Conservation (phyloP, 2,888 invertebrate genomes). For the Petrolisthes manimaculis region DNA sequence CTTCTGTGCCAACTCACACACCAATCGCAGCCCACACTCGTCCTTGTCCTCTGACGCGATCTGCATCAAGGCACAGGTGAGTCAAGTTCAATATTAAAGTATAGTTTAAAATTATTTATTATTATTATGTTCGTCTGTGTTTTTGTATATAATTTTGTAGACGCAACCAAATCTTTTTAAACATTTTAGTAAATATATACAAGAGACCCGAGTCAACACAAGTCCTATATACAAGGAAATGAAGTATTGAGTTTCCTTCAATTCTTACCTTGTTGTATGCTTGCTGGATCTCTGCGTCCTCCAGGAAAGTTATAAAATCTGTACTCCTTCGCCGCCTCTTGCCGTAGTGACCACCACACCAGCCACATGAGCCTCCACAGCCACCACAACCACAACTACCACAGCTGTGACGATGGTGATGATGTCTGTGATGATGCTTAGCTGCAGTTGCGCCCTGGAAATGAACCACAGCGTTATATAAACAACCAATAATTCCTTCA, state of each 20-base stretch:
- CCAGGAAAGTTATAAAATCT: constrained; percentile 33
- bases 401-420: constrained; percentile 36
- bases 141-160: too few species aligned
- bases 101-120: too few species aligned
- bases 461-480: background rate
- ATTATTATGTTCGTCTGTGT: too few species aligned
- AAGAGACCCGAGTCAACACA: background rate
- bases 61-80: constrained; percentile 4
- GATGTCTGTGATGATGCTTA: constrained; percentile 41
- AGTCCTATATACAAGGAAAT: too few species aligned
- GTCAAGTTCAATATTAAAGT: too few species aligned
- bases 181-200: background rate
- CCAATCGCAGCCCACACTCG: constrained; percentile 59
- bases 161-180: too few species aligned
- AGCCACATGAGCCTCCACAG: constrained; percentile 52
- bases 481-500: too few species aligned
- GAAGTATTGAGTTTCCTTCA: too few species aligned
- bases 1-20: constrained; percentile 59
- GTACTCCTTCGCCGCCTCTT: constrained; percentile 35
- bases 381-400: constrained; percentile 47
- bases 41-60: constrained; percentile 55
- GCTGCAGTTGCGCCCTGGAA: constrained; percentile 34
- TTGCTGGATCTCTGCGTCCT: constrained; percentile 36
- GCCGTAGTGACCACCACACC: constrained; percentile 56
- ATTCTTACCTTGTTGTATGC: constrained; percentile 42